A percentile compares a stretch with the other conserved stretches of the same genome.
Conservation (phyloP, 2,888 invertebrate species). For the Thymelicus sylvestris region DNA sequence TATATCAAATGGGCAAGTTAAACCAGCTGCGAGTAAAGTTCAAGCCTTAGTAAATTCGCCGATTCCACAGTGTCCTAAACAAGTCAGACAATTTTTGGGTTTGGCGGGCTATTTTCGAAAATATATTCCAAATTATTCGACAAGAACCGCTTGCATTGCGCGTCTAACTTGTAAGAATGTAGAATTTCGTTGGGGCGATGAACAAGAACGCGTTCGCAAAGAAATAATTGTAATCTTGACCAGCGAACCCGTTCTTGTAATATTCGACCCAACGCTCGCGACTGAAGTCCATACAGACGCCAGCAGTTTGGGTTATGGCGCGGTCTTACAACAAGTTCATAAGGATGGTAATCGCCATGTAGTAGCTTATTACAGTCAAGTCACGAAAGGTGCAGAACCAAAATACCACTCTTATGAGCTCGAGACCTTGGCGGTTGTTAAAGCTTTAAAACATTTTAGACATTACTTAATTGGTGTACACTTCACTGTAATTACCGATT, state of each 20-base stretch:
- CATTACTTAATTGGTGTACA: neutral
- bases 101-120: constrained; percentile 33
- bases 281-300: constrained; percentile 44
- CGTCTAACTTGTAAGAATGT: neutral
- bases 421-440: neutral
- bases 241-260: neutral
- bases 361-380: constrained; percentile 42
- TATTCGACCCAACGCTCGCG: constrained; percentile 39
- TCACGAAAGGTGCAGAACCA: constrained; percentile 32
- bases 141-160: constrained; percentile 38
- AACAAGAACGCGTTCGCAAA: neutral
- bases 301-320: constrained; percentile 40
- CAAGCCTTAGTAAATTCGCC: neutral
- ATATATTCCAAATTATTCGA: constrained; percentile 30
- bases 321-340: constrained; percentile 40
- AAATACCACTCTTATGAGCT: constrained; percentile 24
- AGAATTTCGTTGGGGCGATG: neutral
- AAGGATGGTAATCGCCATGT: constrained; percentile 26
- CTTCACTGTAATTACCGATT: neutral
- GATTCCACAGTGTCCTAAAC: neutral
- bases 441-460: neutral
- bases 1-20: neutral
- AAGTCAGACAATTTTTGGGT: constrained; percentile 13
- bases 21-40: neutral
- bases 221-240: neutral